phyloP scores from a whole-genome alignment of 1,140 invertebrate genomes.

The Aphelenchoides avenae region DNA sequence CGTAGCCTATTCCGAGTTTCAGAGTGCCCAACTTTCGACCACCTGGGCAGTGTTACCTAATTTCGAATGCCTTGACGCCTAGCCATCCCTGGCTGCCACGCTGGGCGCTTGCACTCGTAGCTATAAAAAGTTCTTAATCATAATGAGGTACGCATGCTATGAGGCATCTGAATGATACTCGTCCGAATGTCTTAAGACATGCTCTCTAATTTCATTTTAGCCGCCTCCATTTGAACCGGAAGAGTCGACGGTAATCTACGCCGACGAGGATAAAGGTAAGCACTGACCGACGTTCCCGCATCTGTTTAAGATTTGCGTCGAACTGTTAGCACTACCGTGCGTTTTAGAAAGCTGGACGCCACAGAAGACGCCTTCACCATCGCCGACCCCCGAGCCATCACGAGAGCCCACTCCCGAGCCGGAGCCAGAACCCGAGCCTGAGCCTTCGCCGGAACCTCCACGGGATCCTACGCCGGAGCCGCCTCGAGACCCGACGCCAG shows the following conservation, averaged over 20 bases:
- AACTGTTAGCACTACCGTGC: slow-evolving; percentile 3
- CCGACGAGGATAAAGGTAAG: slow-evolving; percentile 47
- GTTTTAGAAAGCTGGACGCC: slow-evolving; percentile 29
- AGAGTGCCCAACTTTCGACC: too few species aligned
- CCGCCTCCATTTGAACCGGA: slow-evolving; percentile 53
- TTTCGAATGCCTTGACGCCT: too few species aligned
- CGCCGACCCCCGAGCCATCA: slow-evolving; percentile 3
- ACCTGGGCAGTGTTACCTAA: too few species aligned
- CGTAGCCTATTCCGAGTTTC: too few species aligned
- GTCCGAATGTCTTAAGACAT: too few species aligned
- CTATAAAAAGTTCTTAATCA: neutral
- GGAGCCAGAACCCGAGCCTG: slow-evolving; percentile 47
- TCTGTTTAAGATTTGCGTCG: neutral
- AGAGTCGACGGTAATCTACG: slow-evolving; percentile 47
- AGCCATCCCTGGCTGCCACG: too few species aligned
- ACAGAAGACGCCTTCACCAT: slow-evolving; percentile 29
- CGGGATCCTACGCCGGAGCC: slow-evolving; percentile 41
- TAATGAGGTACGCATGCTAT: too few species aligned
- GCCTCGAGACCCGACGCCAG: neutral
- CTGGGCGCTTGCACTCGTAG: too few species aligned
- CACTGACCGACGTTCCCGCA: slow-evolving; percentile 5
- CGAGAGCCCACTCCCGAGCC: slow-evolving; percentile 35
- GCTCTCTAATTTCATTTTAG: slow-evolving; percentile 21
- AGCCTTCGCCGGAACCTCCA: slow-evolving; percentile 37
- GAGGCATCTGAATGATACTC: too few species aligned